Percentiles rank a stretch among this genome's conserved stretches.
Evolutionary conservation across 2,888 invertebrate species (phyloP).

Genomic region (Ctena decussata): DNA sequence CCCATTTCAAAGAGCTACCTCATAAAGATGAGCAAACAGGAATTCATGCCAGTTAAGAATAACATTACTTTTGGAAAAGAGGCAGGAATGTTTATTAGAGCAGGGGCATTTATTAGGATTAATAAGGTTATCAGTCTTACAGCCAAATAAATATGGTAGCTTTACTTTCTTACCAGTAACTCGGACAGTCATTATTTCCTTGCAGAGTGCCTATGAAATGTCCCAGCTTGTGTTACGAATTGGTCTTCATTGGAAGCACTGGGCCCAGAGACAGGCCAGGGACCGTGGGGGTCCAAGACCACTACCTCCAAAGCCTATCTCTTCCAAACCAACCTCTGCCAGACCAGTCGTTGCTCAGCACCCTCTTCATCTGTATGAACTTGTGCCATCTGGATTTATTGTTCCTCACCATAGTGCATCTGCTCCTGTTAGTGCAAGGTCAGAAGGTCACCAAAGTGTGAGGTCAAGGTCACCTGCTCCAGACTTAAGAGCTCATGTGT

Average conservation of each 20-base stretch:
- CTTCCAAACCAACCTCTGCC: neutral
- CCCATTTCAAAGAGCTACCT: too few relatives aligned
- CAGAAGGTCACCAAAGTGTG: neutral
- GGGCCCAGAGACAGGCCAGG: constrained; percentile 49
- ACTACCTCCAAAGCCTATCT: neutral
- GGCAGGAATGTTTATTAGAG: too few relatives aligned
- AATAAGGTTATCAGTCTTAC: too few relatives aligned
- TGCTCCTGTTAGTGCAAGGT: neutral
- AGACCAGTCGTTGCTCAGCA: neutral
- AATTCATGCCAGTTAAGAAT: too few relatives aligned
- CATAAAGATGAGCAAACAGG: too few relatives aligned
- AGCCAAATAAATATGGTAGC: too few relatives aligned
- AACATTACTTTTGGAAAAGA: too few relatives aligned
- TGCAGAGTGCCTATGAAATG: constrained; percentile 74
- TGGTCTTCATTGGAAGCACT: constrained; percentile 81
- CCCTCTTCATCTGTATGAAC: neutral
- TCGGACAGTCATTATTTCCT: too few relatives aligned
- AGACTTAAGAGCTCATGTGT: neutral
- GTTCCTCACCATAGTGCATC: neutral
- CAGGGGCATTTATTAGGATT: too few relatives aligned
- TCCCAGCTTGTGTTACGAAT: constrained; percentile 75
- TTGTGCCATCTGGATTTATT: neutral
- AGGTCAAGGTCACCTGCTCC: constrained; percentile 15
- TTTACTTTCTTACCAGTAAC: too few relatives aligned
- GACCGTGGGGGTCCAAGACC: constrained; percentile 25